These are phyloP conservation scores for Idaea dimidiata DNA, from an alignment of 2,888 invertebrate species.

Conservation along the genomic window DNA sequence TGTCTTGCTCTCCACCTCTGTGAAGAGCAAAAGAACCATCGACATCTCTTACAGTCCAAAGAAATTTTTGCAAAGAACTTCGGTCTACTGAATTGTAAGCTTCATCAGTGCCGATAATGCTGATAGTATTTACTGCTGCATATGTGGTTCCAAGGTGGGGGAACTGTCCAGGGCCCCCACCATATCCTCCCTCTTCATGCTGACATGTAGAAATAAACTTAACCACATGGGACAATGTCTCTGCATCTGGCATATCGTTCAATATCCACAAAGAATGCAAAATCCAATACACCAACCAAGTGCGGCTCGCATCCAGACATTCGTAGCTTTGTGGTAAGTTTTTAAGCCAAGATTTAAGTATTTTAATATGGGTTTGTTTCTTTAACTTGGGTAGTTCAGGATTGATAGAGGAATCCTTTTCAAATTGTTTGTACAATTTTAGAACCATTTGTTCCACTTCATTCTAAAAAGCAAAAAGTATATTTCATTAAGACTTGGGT, in stretches of 20 bases:
- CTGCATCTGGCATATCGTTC: slow-evolving; percentile 70
- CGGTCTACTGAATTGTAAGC: slow-evolving; percentile 94
- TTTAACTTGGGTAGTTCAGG: slow-evolving; percentile 82
- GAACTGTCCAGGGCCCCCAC: slow-evolving; percentile 95
- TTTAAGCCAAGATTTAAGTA: slow-evolving; percentile 85
- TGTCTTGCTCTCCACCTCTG: slow-evolving; percentile 94
- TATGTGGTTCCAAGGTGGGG: slow-evolving; percentile 98
- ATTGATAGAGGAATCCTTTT: slow-evolving; percentile 66
- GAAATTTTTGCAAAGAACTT: slow-evolving; percentile 86
- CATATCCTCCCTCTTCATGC: slow-evolving; percentile 91
- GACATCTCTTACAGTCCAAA: slow-evolving; percentile 87
- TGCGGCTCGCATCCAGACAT: slow-evolving; percentile 95
- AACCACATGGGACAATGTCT: slow-evolving; percentile 61
- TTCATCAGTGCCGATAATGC: slow-evolving; percentile 92
- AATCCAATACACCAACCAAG: slow-evolving; percentile 99
- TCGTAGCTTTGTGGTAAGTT: slow-evolving; percentile 86
- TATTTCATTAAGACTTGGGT: neutral
- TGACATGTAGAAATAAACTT: slow-evolving; percentile 83
- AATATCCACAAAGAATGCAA: slow-evolving; percentile 91
- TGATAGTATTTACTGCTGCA: slow-evolving; percentile 96
- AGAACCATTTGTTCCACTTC: slow-evolving; percentile 63
- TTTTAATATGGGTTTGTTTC: slow-evolving; percentile 82
- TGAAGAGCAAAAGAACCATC: slow-evolving; percentile 97
- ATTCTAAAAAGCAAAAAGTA: slow-evolving; percentile 45
- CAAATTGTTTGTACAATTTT: slow-evolving; percentile 64